Conservation (phyloP, 2,797 vertebrate species). For the Rhadinocentrus ornatus region DNA sequence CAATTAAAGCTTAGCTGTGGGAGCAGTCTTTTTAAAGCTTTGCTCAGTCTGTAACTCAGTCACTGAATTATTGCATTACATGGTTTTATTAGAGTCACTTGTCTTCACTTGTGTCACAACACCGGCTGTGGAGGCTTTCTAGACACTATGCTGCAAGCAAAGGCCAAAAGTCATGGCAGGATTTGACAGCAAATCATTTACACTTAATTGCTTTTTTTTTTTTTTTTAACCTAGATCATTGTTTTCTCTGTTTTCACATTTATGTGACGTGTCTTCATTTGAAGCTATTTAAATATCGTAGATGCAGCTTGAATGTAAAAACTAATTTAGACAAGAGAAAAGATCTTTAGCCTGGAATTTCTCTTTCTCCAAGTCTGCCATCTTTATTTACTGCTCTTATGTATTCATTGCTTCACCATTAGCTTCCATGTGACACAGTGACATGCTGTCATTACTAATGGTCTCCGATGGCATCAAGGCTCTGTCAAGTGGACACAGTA, state of each 20-base stretch:
- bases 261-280: constrained; percentile 4
- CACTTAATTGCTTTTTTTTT: constrained; percentile 6
- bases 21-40: constrained; percentile 40
- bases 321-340: not conserved
- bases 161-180: constrained; percentile 37
- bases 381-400: constrained; percentile 59
- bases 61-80: constrained; percentile 72
- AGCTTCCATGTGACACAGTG: constrained; percentile 61
- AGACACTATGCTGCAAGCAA: constrained; percentile 24
- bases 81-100: constrained; percentile 76
- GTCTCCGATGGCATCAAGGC: constrained; percentile 73
- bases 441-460: constrained; percentile 75
- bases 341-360: constrained; percentile 17
- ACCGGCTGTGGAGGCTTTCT: constrained; percentile 40
- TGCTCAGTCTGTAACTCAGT: constrained; percentile 61
- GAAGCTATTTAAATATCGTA: constrained; percentile 10
- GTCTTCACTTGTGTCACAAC: constrained; percentile 73
- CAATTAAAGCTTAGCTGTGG: constrained; percentile 33
- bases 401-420: constrained; percentile 56
- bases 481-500: constrained; percentile 72
- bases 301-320: constrained; percentile 19
- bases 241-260: constrained; percentile 11
- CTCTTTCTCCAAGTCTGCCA: constrained; percentile 33
- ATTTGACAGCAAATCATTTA: constrained; percentile 31
- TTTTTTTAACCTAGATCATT: not conserved